Base-by-base conservation (phyloP, 2,888 invertebrate species). In the Drosophila tripunctata region DNA sequence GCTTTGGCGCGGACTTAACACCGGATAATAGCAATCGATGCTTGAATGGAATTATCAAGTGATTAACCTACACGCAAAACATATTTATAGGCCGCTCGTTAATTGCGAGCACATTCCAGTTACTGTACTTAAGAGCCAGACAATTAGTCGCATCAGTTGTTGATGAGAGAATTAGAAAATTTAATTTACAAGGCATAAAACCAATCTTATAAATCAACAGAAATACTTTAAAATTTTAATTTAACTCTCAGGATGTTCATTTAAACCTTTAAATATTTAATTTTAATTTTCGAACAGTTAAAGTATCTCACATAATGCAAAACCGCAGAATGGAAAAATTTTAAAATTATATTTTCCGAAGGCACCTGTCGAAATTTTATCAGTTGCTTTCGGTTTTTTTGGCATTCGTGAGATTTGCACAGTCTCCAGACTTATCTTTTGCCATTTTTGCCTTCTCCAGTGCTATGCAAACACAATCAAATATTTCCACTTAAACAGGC, bases 381-480 rank as follows among this genome's bases (percentile, higher is more conserved):
- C n/a, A n/a, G n/a, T n/a, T n/a, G n/a, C n/a, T n/a, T 17, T 31
- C 22, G 24, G 5, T 30, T 35, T 48, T 54, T 45, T 33, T 21
- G 17, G 21, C 41, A 31, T 38, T 31, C 17, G 4, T 10, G 14
- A 17, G 7, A n/a, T 5, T 12, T 33, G 35, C 22, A 45, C 33
- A 24, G 6, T 21, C 14, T 21, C 19, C 1, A 8, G 3, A 36
- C 48, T 27, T 45, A 21, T 31, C 27, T 30, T 14, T n/a, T 63
- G 72, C 76, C 79, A 62, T 56, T 57, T 73, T 48, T 60, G 44
- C n/a, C n/a, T n/a, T n/a, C n/a, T n/a, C n/a, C 67, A 84, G 81
- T 74, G 78, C 70, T 65, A 38, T 44, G 78, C 81, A 79, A 79
- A 84, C 56, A 77, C 65, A 79, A 84, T 84, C 84, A 84, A 77